Evolutionary conservation across 2,888 invertebrate species (phyloP).

Genomic region (Leptinotarsa peninsularis): DNA sequence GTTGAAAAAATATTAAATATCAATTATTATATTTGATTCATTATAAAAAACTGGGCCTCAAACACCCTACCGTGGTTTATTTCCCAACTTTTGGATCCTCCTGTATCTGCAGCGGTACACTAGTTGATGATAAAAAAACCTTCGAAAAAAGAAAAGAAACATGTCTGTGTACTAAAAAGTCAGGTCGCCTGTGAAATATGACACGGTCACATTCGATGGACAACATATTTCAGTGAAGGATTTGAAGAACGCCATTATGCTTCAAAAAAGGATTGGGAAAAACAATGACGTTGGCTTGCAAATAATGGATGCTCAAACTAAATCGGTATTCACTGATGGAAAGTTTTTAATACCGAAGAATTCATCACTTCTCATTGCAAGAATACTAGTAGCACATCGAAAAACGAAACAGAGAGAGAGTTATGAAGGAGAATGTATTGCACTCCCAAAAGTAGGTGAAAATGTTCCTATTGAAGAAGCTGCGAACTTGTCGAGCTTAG

Average conservation of each 20-base stretch:
- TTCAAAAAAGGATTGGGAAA: conserved; percentile 94
- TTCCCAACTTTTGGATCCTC: too few species aligned
- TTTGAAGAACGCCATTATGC: conserved; percentile 93
- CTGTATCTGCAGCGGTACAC: too few species aligned
- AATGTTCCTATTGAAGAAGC: conserved; percentile 73
- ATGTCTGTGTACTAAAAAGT: conserved; percentile 99
- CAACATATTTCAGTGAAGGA: conserved; percentile 95
- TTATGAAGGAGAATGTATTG: conserved; percentile 65
- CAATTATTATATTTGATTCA: too few species aligned
- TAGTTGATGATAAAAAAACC: too few species aligned
- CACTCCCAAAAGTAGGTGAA: conserved; percentile 63
- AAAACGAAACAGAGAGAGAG: conserved; percentile 79
- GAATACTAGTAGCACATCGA: conserved; percentile 87
- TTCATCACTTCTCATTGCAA: conserved; percentile 93
- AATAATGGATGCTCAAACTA: conserved; percentile 96
- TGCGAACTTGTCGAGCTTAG: conserved; percentile 87
- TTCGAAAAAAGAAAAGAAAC: neutral
- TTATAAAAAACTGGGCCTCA: too few species aligned
- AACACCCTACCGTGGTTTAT: too few species aligned
- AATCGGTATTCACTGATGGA: conserved; percentile 95
- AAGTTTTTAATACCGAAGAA: conserved; percentile 95
- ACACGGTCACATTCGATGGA: conserved; percentile 97
- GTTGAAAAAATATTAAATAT: too few species aligned
- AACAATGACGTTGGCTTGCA: conserved; percentile 95
- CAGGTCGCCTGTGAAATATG: conserved; percentile 94